Conservation (phyloP, 2,888 invertebrate species). For the Leptinotarsa juncta region DNA sequence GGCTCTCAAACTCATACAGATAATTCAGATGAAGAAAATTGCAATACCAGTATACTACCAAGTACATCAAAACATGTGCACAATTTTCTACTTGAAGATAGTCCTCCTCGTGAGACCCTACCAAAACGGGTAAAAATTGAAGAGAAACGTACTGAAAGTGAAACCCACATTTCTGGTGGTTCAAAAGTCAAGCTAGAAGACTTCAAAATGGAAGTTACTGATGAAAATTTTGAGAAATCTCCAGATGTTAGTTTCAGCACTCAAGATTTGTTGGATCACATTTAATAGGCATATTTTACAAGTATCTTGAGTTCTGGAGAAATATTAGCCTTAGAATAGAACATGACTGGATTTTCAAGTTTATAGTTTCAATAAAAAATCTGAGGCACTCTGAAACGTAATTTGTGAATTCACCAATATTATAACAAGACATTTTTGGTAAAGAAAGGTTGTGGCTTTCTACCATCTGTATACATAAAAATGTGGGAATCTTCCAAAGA, state of each 20-base stretch:
- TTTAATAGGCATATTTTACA: background rate
- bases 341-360: no score
- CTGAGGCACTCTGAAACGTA: no score
- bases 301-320: no score
- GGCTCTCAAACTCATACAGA: constrained; percentile 50
- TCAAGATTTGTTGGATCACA: constrained; percentile 17
- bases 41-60: constrained; percentile 13
- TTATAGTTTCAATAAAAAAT: no score
- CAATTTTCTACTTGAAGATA: constrained; percentile 18
- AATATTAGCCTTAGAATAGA: no score
- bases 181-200: background rate
- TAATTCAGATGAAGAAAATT: constrained; percentile 29
- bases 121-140: constrained; percentile 19
- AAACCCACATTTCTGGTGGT: background rate
- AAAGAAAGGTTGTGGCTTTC: no score
- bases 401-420: no score
- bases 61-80: constrained; percentile 16
- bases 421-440: no score
- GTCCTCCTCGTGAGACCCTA: constrained; percentile 15
- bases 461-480: no score
- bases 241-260: constrained; percentile 10
- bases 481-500: no score
- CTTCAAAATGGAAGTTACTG: constrained; percentile 4
- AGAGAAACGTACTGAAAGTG: background rate
- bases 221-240: background rate